A percentile compares a stretch with the other conserved stretches of the same genome.
Conservation (phyloP, 2,113 vertebrate species). For the Poeciliopsis retropinna region DNA sequence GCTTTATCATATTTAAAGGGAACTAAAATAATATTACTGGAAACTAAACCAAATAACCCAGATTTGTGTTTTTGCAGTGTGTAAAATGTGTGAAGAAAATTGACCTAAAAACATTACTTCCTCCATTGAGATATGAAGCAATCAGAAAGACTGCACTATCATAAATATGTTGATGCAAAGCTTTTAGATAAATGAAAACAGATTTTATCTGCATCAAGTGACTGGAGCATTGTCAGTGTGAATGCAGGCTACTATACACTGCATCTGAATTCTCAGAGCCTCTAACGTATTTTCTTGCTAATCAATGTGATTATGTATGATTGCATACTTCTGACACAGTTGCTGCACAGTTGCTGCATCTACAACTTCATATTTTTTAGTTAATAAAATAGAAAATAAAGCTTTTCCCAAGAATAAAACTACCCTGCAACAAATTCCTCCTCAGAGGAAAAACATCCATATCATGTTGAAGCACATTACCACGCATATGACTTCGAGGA, state of each 20-base stretch:
- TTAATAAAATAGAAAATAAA: background rate
- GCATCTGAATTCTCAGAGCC: background rate
- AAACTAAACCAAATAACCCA: too few species aligned
- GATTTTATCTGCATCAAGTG: background rate
- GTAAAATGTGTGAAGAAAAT: background rate
- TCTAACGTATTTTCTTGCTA: conserved; percentile 2
- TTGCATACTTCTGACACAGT: too few species aligned
- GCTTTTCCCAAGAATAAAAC: background rate
- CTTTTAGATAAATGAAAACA: background rate
- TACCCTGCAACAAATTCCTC: background rate
- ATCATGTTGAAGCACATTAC: conserved; percentile 33
- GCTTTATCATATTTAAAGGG: too few species aligned
- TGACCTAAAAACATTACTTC: too few species aligned
- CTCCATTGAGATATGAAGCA: too few species aligned
- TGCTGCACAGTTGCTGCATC: background rate
- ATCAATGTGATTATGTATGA: conserved; percentile 22
- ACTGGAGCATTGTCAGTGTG: background rate
- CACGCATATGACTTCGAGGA: conserved; percentile 36
- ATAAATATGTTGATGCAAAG: background rate
- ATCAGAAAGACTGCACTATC: background rate
- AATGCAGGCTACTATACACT: background rate
- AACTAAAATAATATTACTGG: too few species aligned
- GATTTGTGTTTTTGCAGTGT: too few species aligned
- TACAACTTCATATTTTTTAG: background rate
- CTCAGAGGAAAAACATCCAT: conserved; percentile 24